Percentiles rank a stretch among this genome's conserved stretches.
Evolutionary conservation across 2,797 vertebrate species (phyloP).

Genomic region (Danio jaintianensis): DNA sequence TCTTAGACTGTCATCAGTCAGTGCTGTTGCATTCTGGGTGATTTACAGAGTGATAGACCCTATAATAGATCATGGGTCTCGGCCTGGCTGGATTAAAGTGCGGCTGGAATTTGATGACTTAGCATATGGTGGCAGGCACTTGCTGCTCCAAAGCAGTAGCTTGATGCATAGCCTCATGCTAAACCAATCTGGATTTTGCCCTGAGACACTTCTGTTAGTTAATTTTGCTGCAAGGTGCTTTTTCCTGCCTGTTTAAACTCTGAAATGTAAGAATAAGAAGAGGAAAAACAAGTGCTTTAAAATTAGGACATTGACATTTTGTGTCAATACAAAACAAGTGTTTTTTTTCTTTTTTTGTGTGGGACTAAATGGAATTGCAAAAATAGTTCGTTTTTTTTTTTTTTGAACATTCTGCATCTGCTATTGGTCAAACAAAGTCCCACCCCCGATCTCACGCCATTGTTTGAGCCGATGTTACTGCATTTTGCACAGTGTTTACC

Average conservation of each 20-base stretch:
- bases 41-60: slow-evolving; percentile 37
- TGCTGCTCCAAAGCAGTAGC: slow-evolving; percentile 10
- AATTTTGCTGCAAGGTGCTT: background rate
- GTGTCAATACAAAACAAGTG: too few species aligned
- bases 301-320: background rate
- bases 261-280: background rate
- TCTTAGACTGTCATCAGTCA: slow-evolving; percentile 10
- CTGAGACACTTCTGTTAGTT: slow-evolving; percentile 4
- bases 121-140: slow-evolving; percentile 37
- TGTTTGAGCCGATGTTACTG: background rate
- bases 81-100: slow-evolving; percentile 43
- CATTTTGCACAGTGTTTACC: background rate
- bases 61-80: slow-evolving; percentile 27
- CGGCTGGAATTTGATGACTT: slow-evolving; percentile 39
- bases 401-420: background rate
- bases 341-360: background rate
- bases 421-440: background rate
- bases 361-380: background rate
- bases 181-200: slow-evolving; percentile 23
- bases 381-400: background rate
- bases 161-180: slow-evolving; percentile 32
- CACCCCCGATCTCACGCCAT: background rate
- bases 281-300: background rate
- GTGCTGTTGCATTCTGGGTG: slow-evolving; percentile 42
- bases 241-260: background rate